A percentile compares a stretch with the other conserved stretches of the same genome.
These are phyloP conservation scores for Cotesia vestalis DNA, from an alignment of 1,140 invertebrate species.

Conservation along the genomic window DNA sequence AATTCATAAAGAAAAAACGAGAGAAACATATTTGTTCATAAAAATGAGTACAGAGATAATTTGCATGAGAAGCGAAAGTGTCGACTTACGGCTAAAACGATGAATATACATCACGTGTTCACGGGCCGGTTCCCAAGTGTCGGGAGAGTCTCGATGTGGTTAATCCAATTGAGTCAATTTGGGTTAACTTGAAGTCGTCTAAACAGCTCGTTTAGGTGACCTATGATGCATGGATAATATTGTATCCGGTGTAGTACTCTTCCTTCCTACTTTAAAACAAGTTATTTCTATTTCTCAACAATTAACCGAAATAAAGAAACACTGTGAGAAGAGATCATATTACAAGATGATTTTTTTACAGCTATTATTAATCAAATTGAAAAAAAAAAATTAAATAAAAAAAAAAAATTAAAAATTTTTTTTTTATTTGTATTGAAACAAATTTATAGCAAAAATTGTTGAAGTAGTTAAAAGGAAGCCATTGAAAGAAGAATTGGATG, in stretches of 20 bases:
- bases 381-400: too few species aligned
- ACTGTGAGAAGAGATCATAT: background rate
- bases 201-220: conserved; percentile 65
- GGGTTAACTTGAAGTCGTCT: conserved; percentile 67
- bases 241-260: conserved; percentile 49
- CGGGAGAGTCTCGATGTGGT: conserved; percentile 59
- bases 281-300: conserved; percentile 27
- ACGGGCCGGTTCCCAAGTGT: conserved; percentile 64
- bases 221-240: conserved; percentile 52
- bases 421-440: too few species aligned
- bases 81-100: conserved; percentile 17
- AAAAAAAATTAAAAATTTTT: too few species aligned
- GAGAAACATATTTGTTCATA: background rate
- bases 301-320: conserved; percentile 16
- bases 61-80: conserved; percentile 62
- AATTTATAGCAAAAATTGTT: too few species aligned
- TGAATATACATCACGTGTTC: conserved; percentile 48
- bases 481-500: too few species aligned
- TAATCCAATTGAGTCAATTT: conserved; percentile 67
- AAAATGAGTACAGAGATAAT: conserved; percentile 50
- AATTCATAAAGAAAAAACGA: background rate
- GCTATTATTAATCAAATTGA: background rate
- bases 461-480: too few species aligned
- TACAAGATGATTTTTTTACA: too few species aligned
- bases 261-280: conserved; percentile 47